phyloP scores from a whole-genome alignment of 2,888 invertebrate genomes.

The Rhamnusium bicolor region DNA sequence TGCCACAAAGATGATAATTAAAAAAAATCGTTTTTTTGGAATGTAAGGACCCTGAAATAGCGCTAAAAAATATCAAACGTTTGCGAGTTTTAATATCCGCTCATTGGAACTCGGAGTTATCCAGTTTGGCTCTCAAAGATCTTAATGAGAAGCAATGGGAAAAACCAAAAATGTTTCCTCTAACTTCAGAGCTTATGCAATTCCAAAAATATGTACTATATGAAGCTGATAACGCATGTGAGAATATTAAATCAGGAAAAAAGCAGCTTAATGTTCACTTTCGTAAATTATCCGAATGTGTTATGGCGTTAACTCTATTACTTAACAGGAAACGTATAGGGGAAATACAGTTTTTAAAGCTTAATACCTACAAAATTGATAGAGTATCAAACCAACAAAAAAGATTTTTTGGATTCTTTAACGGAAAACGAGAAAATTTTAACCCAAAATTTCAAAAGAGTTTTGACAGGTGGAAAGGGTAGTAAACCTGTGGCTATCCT shows the following conservation, averaged over 20 bases:
- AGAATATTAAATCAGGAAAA: too few relatives aligned
- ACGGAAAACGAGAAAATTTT: slow-evolving; percentile 21
- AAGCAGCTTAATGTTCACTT: background rate
- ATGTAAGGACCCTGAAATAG: too few relatives aligned
- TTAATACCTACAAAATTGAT: slow-evolving; percentile 15
- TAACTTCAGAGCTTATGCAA: slow-evolving; percentile 20
- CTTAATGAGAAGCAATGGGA: slow-evolving; percentile 9
- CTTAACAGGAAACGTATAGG: slow-evolving; percentile 47
- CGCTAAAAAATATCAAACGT: slow-evolving; percentile 39
- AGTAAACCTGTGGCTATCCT: slow-evolving; percentile 31
- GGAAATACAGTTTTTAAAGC: slow-evolving; percentile 36
- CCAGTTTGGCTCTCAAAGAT: slow-evolving; percentile 25
- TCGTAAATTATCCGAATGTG: slow-evolving; percentile 42
- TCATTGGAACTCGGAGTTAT: slow-evolving; percentile 35
- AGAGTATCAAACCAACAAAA: too few relatives aligned
- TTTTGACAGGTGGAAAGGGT: slow-evolving; percentile 33
- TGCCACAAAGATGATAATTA: slow-evolving; percentile 39
- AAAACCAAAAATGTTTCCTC: slow-evolving; percentile 24
- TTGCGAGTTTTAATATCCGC: slow-evolving; percentile 31
- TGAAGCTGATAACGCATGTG: slow-evolving; percentile 21
- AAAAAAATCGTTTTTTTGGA: slow-evolving; percentile 35
- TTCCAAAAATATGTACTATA: slow-evolving; percentile 27
- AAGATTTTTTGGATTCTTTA: slow-evolving; percentile 15
- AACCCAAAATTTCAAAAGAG: slow-evolving; percentile 23
- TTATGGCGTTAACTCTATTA: slow-evolving; percentile 38